These are phyloP conservation scores for Hydrochoerus hydrochaeris DNA, from an alignment of 2,113 vertebrate genomes.

Conservation along the genomic window DNA sequence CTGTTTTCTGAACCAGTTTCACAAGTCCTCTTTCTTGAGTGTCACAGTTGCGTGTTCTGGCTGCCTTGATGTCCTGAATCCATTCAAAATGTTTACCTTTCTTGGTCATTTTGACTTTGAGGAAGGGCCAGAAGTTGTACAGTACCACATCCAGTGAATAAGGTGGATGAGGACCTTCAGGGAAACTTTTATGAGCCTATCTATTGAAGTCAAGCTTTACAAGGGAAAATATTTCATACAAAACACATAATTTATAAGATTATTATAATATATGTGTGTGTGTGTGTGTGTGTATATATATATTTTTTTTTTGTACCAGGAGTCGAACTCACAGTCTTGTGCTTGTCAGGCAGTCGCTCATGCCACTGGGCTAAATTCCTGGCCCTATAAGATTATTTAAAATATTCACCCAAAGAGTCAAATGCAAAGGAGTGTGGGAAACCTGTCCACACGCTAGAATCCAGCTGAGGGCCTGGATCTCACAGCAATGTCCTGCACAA, in stretches of 20 bases:
- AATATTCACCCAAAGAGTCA: background rate
- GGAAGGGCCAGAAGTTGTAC: background rate
- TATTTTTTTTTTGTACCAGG: no score
- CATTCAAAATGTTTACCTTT: background rate
- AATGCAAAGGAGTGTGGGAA: background rate
- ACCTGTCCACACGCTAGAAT: background rate
- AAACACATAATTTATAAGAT: no score
- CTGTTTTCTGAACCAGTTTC: background rate
- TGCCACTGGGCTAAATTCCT: no score
- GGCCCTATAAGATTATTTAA: background rate
- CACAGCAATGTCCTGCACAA: background rate
- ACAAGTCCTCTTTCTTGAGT: background rate
- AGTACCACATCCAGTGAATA: background rate
- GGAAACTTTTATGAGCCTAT: background rate
- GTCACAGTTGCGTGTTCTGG: background rate
- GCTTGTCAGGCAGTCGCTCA: no score
- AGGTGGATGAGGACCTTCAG: background rate
- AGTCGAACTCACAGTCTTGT: no score
- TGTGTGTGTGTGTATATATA: no score
- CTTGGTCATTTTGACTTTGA: background rate
- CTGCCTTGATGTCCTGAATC: background rate
- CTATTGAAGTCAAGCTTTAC: background rate
- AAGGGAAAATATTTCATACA: background rate
- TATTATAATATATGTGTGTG: no score
- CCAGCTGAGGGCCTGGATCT: background rate